Base-by-base conservation (phyloP, 2,888 invertebrate species). In the Gerris lacustris region DNA sequence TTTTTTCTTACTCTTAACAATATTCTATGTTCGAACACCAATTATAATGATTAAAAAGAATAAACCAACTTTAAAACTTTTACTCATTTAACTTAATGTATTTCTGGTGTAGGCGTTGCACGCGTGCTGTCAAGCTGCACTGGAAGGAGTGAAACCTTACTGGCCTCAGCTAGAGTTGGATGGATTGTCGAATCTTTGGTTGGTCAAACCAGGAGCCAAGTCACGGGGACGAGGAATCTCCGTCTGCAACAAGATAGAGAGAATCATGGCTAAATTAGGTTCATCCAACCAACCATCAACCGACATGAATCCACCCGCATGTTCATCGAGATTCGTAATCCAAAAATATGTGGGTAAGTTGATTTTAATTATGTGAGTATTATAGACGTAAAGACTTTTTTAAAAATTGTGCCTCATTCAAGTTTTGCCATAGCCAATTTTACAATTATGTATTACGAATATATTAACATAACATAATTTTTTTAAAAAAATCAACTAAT, bases 171-270 rank as follows among this genome's bases (percentile, higher is more conserved):
- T 76, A 69, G 73, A 75, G 44, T 73, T 77, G 68, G 84, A 85
- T 77, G 85, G 85, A 0, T 77, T 78, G 2, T 79, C 79, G 67
- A 84, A 85, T 76, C 79, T 84, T 55, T 85, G 85, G 85, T 84
- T 85, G 71, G 81, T 85, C 63, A 85, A 85, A 77, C 84, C 85
- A 9, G 84, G 83, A 6, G 83, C 84, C 17, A 82, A 83, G 75
- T 84, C 84, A 31, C 77, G 84, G 71, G 85, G 85, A 1, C 78
- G 83, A 78, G 85, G 84, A 45, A 85, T 85, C 73, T 79, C 80
- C 11, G 80, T 84, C 70, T 81, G 82, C 77, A 80, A 82, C 74
- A 79, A 80, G 71, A 76, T 85, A 70, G 83, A 83, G 64, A 82
- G 82, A 68, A 83, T 85, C 75, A 75, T 75, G 45, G 68, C 75